phyloP scores from a whole-genome alignment of 2,797 vertebrate species.

The Sciurus vulgaris region DNA sequence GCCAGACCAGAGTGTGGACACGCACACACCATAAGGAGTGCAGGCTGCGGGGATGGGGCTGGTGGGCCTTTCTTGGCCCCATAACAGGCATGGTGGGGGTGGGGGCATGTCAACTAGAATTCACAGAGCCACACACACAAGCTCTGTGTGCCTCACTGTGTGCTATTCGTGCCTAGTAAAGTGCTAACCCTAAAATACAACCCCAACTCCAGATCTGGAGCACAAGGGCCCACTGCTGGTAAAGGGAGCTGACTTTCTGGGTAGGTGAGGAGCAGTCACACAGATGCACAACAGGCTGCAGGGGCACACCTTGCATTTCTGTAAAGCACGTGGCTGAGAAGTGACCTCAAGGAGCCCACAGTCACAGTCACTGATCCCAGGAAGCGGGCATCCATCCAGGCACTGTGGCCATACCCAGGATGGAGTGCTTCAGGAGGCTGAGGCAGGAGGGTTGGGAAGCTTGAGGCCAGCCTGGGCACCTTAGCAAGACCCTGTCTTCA shows the following conservation, averaged over 20 bases:
- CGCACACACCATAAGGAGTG: fast-evolving
- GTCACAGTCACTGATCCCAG: conserved; percentile 91
- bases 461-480: no score
- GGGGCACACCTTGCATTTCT: neutral
- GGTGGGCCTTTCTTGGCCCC: neutral
- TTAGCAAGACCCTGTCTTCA: neutral
- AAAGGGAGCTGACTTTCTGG: neutral
- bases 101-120: neutral
- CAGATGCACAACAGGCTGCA: neutral
- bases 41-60: neutral
- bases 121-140: neutral
- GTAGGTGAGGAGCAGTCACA: neutral
- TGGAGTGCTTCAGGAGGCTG: neutral
- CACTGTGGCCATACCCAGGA: neutral
- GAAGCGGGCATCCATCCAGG: conserved; percentile 88
- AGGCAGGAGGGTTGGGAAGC: no score
- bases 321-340: conserved; percentile 81
- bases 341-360: conserved; percentile 92
- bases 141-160: fast-evolving
- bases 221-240: neutral
- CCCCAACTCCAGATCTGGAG: neutral
- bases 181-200: neutral
- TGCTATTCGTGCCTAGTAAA: neutral
- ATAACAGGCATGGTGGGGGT: no score
- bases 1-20: neutral